Base-by-base conservation (phyloP, 2,113 vertebrate genomes). In the Plecotus auritus region DNA sequence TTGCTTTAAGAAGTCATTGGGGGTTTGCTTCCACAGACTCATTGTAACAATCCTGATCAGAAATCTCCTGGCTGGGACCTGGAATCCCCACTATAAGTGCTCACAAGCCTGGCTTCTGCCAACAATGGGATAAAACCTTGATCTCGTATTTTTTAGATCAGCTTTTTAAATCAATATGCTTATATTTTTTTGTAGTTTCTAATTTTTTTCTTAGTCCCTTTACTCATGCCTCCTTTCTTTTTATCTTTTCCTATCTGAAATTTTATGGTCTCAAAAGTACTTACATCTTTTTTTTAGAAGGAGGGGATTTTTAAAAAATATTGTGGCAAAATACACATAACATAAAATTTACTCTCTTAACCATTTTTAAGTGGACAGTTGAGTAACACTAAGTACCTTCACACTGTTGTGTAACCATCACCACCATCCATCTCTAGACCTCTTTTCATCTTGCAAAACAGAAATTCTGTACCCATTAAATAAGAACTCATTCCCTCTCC, bases 1-100 rank as follows among this genome's bases (percentile, higher is more conserved):
- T 98, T 99, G 99, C 98, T 99, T 99, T 95, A 99, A 97, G 93
- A 99, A 99, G 98, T 99, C 99, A 96, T 99, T 99, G 6, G 99
- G 99, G 9, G 99, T 99, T 97, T 99, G 99, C 93, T 99, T 99
- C 69, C 99, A 98, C 32, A 99, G 97, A 97, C 99, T 99, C 99
- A 99, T 99, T 94, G 96, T 99, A 92, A 92, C 64, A 64, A 88
- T 92, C 73, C 88, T 90, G 69, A 47, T 32, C 56, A 95, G 30
- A 96, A 95, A 97, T 93, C 85, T 84, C 40, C 3, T 74, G 72
- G 40, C 42, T 74, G 42, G 42, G 72, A 30, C 40, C 37, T 12
- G 23, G 70, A 30, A 47, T 74, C 26, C 26, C 42, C 26, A 17
- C 26, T 74, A 14, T 17, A 28, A 26, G 42, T 2, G 8, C 26